A percentile compares a stretch with the other conserved stretches of the same genome.
Conservation (phyloP, 23 tunicate species). For the Styela plicata region DNA sequence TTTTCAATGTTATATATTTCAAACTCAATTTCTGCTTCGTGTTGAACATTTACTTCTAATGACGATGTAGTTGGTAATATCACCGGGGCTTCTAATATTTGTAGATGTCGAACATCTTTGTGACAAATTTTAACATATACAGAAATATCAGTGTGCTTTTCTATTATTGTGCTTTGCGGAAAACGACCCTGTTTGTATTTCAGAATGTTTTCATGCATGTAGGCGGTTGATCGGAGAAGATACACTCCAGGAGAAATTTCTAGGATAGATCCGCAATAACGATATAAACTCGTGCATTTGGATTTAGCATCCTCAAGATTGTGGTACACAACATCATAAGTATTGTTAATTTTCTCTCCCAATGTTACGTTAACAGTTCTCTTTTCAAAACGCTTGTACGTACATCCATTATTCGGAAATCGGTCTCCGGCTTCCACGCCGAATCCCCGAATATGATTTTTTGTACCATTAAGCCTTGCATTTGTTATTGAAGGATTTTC, state of each 20-base stretch:
- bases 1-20: neutral
- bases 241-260: neutral
- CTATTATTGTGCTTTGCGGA: neutral
- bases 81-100: constrained; percentile 5
- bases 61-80: neutral
- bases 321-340: neutral
- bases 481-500: constrained; percentile 25
- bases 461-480: neutral
- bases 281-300: neutral
- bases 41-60: neutral
- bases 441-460: neutral
- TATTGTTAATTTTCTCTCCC: neutral
- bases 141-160: neutral
- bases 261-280: constrained; percentile 5
- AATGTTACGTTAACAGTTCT: neutral
- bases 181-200: constrained; percentile 4
- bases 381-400: neutral
- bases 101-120: neutral
- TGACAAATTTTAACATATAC: constrained; percentile 20
- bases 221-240: constrained; percentile 9
- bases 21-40: neutral
- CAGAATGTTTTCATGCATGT: constrained; percentile 13
- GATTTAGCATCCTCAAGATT: constrained; percentile 4
- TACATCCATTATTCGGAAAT: neutral
- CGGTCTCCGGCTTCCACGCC: constrained; percentile 3